Base-by-base conservation (phyloP, 1,140 invertebrate species). In the Potamilus streckersoni region DNA sequence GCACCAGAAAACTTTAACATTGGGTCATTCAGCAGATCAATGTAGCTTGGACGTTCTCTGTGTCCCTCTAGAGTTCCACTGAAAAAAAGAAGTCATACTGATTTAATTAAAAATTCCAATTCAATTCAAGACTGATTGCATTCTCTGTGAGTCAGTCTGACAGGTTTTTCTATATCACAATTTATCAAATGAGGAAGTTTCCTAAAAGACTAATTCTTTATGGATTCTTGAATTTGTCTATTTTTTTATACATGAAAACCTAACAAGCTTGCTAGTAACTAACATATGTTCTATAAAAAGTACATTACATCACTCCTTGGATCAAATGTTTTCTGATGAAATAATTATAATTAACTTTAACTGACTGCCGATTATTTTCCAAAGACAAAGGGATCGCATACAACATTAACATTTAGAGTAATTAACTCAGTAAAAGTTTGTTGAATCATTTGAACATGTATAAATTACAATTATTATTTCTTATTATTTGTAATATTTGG, bases 61-160 rank as follows among this genome's bases (percentile, higher is more conserved):
- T 95, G 94, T 1, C 97, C 97, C 92, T 98, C 97, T 77, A 99
- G 91, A n/a, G 96, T 97, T 27, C 97, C 97, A 85, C 96, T 97
- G 87, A 65, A 83, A 80, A 58, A 23, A 66, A 58, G 56, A 49
- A 67, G 49, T 61, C 66, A 65, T 20, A 58, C 6, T 19, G 55
- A 14, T 56, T 14, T 17, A 74, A n/a, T 63, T 76, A 66, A 78
- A n/a, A 15, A 23, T 19, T 23, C 13, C 2, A 19, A 57, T 31
- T 16, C 19, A 23, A n/a, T 20, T 57, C 15, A 69, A 23, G 11
- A 19, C 19, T 59, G 17, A 69, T 57, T 63, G 3, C 8, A n/a
- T 62, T 6, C 19, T 16, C 57, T 13, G 68, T 4, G 12, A 15
- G 2, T 19, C 31, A 17, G 38, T 57, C 15, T 70, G n/a, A 20